Evolutionary conservation across 2,888 invertebrate genomes (phyloP), one percentile per base, ranked within the genome.

Genomic region (Folsomia candida): DNA sequence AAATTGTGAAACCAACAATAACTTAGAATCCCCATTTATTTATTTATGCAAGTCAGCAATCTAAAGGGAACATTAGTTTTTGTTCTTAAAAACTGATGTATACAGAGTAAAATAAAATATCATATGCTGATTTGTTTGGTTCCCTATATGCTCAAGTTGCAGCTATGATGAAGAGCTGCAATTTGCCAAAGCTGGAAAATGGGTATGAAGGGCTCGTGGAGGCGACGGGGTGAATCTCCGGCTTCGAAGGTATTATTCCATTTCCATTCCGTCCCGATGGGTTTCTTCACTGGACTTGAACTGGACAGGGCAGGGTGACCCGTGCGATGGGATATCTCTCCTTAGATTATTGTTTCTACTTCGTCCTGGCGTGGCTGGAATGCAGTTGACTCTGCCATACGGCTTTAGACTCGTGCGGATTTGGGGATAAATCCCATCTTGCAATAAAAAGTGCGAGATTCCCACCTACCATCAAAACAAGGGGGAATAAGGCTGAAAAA

Each of bases 181-280:
- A 37, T 37, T 37, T 37, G 14, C 4, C 37, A 37, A 37, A 37
- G 37, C 37, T 14, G 4, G 37, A 37, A 37, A 37, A 37, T 37
- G 14, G n/a, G 37, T 14, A 37, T 4, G 37, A 37, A 37, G 14
- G 37, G 14, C 37, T 37, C 68, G 71, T 72, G 68, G 62, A 68
- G 62, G 67, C 47, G 71, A 51, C 60, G 67, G 67, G 67, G 65
- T 37, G 37, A 14, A 37, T 37, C n/a, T n/a, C 14, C 37, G 37
- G 37, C 14, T 37, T 14, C 37, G 14, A 37, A 37, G 37, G 37
- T 37, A 37, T 37, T 37, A 37, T 37, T 14, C 37, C n/a, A n/a
- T 37, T 4, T 37, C 37, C 37, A 37, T 37, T 37, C 37, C 14
- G 37, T 37, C 37, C 37, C 37, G 37, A 9, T n/a, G n/a, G n/a